phyloP scores from a whole-genome alignment of 2,797 vertebrate species.

The Enteromius anoplus region DNA sequence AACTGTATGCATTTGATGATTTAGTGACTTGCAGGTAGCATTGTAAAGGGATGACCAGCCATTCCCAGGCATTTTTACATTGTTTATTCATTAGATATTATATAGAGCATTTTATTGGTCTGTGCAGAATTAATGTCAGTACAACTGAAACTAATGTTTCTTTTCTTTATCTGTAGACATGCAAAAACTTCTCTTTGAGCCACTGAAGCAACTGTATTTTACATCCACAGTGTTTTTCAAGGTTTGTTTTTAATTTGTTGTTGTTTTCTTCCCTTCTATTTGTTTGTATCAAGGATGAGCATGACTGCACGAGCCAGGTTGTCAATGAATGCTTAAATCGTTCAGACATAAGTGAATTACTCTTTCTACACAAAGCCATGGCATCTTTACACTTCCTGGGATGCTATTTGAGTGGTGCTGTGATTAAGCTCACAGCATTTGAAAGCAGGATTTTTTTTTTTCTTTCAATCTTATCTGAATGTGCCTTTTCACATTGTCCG shows the following conservation, averaged over 20 bases:
- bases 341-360: constrained; percentile 25
- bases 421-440: constrained; percentile 15
- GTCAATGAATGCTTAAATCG: constrained; percentile 4
- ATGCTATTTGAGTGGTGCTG: constrained; percentile 1
- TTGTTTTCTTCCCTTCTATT: not conserved
- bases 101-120: not conserved
- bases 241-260: constrained; percentile 71
- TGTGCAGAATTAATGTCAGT: not conserved
- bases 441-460: constrained; percentile 7
- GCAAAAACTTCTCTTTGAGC: constrained; percentile 79
- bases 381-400: constrained; percentile 17
- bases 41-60: not conserved
- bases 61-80: not conserved
- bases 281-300: not conserved
- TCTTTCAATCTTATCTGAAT: constrained; percentile 13
- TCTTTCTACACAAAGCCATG: not conserved
- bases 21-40: not conserved
- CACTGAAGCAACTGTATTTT: constrained; percentile 88
- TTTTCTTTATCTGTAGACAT: constrained; percentile 77
- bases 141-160: not conserved
- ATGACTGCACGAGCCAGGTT: not conserved
- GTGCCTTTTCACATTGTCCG: constrained; percentile 26
- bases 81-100: not conserved
- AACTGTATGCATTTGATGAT: not conserved
- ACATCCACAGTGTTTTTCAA: constrained; percentile 92